These are phyloP conservation scores for Protonemura montana DNA, from an alignment of 2,888 invertebrate species.

Conservation along the genomic window DNA sequence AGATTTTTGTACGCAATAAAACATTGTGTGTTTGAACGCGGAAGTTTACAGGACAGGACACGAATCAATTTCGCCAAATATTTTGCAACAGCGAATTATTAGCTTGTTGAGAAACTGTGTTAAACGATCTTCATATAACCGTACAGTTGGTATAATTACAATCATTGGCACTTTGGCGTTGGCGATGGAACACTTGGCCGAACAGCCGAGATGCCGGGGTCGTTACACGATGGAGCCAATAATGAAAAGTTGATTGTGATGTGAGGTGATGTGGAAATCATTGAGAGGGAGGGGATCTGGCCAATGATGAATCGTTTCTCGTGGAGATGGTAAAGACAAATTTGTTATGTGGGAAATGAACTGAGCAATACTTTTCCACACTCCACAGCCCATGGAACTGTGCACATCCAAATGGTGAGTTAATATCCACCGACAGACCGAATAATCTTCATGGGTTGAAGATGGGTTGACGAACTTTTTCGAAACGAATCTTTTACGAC, in stretches of 20 bases:
- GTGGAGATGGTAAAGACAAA: neutral
- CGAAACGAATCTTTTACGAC: neutral
- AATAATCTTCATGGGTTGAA: neutral
- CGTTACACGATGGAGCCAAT: neutral
- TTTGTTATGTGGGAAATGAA: neutral
- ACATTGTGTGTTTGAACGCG: neutral
- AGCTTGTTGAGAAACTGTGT: neutral
- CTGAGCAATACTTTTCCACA: neutral
- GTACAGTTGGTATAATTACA: neutral
- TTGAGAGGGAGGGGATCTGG: neutral
- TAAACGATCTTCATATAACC: conserved; percentile 3
- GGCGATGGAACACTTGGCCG: neutral
- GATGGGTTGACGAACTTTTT: neutral
- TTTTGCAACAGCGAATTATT: conserved; percentile 5
- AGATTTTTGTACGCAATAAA: neutral
- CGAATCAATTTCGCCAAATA: neutral
- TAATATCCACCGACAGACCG: neutral
- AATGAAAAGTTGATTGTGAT: neutral
- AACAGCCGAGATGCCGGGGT: neutral
- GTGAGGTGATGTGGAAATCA: neutral
- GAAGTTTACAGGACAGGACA: neutral
- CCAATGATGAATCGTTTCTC: neutral
- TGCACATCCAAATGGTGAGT: neutral
- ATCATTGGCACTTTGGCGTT: neutral
- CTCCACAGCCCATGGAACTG: neutral